Evolutionary conservation across 2,888 invertebrate species (phyloP).

Genomic region (Rosalia funebris): DNA sequence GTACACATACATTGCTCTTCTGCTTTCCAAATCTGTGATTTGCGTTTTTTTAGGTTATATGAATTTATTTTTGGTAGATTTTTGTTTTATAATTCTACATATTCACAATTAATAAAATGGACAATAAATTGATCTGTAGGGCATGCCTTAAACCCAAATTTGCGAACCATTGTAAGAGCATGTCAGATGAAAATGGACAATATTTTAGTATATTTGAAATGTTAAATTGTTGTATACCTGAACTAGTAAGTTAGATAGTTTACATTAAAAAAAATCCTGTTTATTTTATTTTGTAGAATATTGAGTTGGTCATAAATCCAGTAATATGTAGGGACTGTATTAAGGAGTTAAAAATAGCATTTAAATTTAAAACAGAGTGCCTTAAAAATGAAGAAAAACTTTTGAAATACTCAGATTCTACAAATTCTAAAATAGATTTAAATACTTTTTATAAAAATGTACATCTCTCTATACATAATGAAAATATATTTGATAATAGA

Average conservation of each 20-base stretch:
- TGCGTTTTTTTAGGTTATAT: too few species aligned
- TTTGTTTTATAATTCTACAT: too few species aligned
- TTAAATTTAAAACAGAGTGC: constrained; percentile 42
- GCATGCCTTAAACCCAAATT: constrained; percentile 22
- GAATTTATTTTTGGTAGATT: too few species aligned
- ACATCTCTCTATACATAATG: constrained; percentile 1
- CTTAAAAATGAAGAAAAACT: constrained; percentile 34
- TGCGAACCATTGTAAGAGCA: constrained; percentile 20
- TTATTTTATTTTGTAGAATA: constrained; percentile 33
- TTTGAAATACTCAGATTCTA: constrained; percentile 15
- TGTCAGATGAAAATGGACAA: constrained; percentile 25
- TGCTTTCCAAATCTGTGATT: too few species aligned
- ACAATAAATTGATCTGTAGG: constrained; percentile 20
- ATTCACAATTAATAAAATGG: too few species aligned
- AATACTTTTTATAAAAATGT: constrained; percentile 21
- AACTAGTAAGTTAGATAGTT: constrained; percentile 36
- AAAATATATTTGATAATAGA: constrained; percentile 10
- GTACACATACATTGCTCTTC: too few species aligned
- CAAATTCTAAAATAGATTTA: constrained; percentile 21
- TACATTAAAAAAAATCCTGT: too few species aligned
- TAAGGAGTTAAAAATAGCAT: constrained; percentile 32
- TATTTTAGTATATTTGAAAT: constrained; percentile 25
- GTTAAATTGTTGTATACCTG: constrained; percentile 37
- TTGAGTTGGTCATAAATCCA: constrained; percentile 32
- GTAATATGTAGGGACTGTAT: constrained; percentile 39